A percentile compares a stretch with the other conserved stretches of the same genome.
Evolutionary conservation across 2,113 vertebrate species (phyloP).

Genomic region (Proterorhinus semilunaris): DNA sequence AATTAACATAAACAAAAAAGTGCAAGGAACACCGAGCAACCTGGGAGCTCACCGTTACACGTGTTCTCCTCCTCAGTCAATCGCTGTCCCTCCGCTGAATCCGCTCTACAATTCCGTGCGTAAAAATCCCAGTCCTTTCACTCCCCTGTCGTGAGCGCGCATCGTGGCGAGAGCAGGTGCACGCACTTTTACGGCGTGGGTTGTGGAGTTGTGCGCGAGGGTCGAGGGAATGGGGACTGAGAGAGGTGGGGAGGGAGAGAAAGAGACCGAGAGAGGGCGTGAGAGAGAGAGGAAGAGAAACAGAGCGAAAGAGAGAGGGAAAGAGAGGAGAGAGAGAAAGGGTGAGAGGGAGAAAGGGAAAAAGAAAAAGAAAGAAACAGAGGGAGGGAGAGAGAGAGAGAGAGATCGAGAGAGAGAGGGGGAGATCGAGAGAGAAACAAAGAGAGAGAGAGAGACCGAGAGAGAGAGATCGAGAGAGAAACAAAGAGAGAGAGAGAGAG

Average conservation of each 20-base stretch:
- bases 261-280: not conserved
- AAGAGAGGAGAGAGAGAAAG: not conserved
- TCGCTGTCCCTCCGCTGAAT: not conserved
- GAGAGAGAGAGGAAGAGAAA: not conserved
- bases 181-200: not conserved
- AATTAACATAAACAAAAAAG: not conserved
- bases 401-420: not conserved
- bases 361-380: no score
- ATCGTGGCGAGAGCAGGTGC: not conserved
- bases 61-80: not conserved
- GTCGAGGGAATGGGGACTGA: not conserved
- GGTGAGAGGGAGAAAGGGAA: no score
- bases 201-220: not conserved
- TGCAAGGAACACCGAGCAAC: not conserved
- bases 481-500: no score
- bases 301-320: not conserved
- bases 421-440: no score
- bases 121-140: not conserved
- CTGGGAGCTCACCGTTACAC: not conserved
- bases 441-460: no score
- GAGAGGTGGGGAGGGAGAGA: not conserved
- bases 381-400: conserved; percentile 3
- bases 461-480: no score
- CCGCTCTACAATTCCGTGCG: not conserved
- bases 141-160: conserved; percentile 1